These are phyloP conservation scores for Crambe crambe DNA, from an alignment of 37 sponge, comb jelly and placozoan genomes.

Conservation along the genomic window DNA sequence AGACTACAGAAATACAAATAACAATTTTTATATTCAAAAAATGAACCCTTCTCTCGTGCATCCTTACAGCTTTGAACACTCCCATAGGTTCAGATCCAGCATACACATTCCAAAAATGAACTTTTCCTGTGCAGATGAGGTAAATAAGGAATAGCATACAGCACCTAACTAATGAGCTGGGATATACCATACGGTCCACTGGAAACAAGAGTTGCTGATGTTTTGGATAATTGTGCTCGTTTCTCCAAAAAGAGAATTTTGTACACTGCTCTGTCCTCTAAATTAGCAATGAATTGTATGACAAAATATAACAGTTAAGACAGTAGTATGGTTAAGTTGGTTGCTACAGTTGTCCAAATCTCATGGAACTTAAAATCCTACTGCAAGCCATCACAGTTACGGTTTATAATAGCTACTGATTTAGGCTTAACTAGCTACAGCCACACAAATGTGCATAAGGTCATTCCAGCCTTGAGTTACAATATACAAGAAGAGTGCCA, in stretches of 20 bases:
- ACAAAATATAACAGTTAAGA: background rate
- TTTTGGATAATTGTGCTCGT: slow-evolving; percentile 32
- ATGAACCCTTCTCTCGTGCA: background rate
- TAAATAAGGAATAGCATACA: background rate
- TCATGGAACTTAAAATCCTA: no score
- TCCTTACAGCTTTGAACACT: slow-evolving; percentile 59
- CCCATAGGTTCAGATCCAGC: slow-evolving; percentile 42
- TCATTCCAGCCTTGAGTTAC: no score
- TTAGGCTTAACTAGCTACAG: no score
- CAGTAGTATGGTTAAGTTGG: no score
- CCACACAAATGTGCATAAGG: no score
- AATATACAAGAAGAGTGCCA: no score
- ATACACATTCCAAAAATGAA: slow-evolving; percentile 89
- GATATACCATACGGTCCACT: slow-evolving; percentile 69
- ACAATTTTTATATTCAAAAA: no score
- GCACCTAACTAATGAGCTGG: background rate
- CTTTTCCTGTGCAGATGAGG: slow-evolving; percentile 50
- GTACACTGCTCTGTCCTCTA: slow-evolving; percentile 64
- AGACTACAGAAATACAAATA: slow-evolving; percentile 24
- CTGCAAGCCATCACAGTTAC: no score
- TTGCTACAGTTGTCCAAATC: no score
- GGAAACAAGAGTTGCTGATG: slow-evolving; percentile 67
- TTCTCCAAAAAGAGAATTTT: slow-evolving; percentile 66
- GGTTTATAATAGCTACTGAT: no score
- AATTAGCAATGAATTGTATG: slow-evolving; percentile 39